Base-by-base conservation (phyloP, 2,888 invertebrate species). In the Drosophila paracracens region DNA sequence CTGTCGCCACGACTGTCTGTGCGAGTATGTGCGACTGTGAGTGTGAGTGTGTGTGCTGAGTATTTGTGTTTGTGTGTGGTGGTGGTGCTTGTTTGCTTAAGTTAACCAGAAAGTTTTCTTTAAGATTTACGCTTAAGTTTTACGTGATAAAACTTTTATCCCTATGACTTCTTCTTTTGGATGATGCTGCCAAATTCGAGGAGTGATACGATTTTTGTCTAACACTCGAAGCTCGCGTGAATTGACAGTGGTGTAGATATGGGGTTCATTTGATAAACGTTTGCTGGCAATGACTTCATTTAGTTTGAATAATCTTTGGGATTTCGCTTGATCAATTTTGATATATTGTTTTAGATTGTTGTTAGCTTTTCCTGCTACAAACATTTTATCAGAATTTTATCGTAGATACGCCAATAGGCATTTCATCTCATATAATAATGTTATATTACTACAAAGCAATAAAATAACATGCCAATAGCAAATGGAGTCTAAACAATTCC, bases 81-180 rank as follows among this genome's bases (percentile, higher is more conserved):
- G 74, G 63, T 74, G 72, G 63, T 74, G 76, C 76, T 76, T 83
- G 85, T 89, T 89, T 89, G 82, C 78, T 83, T 67, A 84, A 90
- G 88, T 86, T 84, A 89, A 85, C 85, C 87, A 82, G 79, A 88
- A 89, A 90, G 90, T 90, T 89, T 89, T 84, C 84, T 85, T 83
- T 84, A 88, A 89, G 90, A 90, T 90, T 89, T 89, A 89, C 89
- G 87, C 87, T 86, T 82, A 88, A 88, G 88, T 87, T 88, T 81
- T 88, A 87, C 88, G 87, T 88, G 81, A 90, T 89, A 89, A 88
- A 90, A 89, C 81, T 90, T 88, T 88, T 89, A 89, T 90, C 88
- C 90, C 90, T 79, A 82, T 81, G 82, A 79, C 81, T 85, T 84
- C 77, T 79, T 75, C 76, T 66, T 70, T 70, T 38, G 48, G 62